phyloP scores from a whole-genome alignment of 2,113 vertebrate species.

The Melierax canorus region DNA sequence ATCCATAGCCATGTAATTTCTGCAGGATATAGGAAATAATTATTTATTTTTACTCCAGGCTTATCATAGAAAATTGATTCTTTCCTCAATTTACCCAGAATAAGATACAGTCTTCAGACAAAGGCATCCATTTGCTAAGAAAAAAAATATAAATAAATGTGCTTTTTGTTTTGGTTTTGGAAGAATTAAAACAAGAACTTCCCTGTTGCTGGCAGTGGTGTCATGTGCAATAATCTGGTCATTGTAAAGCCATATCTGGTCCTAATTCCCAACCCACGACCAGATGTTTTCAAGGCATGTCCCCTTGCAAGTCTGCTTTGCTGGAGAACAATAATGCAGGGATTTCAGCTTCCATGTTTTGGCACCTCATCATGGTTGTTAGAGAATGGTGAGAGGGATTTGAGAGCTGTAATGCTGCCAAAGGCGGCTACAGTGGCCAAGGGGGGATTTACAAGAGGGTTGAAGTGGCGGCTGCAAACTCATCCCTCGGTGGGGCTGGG shows the following conservation, averaged over 20 bases:
- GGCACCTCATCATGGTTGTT: background rate
- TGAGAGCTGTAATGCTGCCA: slow-evolving; percentile 10
- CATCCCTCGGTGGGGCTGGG: background rate
- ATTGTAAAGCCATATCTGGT: slow-evolving; percentile 41
- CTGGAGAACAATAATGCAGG: background rate
- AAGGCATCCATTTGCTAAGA: background rate
- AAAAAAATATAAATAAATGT: too few relatives aligned
- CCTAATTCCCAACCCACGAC: slow-evolving; percentile 48
- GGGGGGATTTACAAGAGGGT: background rate
- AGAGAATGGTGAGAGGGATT: background rate
- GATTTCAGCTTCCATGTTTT: slow-evolving; percentile 6
- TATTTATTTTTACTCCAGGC: background rate
- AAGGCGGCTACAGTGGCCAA: background rate
- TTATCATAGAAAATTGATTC: slow-evolving; percentile 8
- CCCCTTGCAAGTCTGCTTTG: background rate
- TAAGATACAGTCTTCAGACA: background rate
- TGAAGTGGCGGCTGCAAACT: background rate
- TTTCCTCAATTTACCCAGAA: background rate
- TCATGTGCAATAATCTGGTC: slow-evolving; percentile 26
- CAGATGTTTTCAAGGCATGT: slow-evolving; percentile 59
- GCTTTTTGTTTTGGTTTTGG: background rate
- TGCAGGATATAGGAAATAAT: background rate
- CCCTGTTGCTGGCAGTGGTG: background rate
- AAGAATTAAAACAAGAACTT: background rate
- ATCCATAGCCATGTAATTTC: background rate